Percentiles rank a stretch among this genome's conserved stretches.
phyloP scores from a whole-genome alignment of 2,113 vertebrate genomes.

The Nycticorax nycticorax region DNA sequence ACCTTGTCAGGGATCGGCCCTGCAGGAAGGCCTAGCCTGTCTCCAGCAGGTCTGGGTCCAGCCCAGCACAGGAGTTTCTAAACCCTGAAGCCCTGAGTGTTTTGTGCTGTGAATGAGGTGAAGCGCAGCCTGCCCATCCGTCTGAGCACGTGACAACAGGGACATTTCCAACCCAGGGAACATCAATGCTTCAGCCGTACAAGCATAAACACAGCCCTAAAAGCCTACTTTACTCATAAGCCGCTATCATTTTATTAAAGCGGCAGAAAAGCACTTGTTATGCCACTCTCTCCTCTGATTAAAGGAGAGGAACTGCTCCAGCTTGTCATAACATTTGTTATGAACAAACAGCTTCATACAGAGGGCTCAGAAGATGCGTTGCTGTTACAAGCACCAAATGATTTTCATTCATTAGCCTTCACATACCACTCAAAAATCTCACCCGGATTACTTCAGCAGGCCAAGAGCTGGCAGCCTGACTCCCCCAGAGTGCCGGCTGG shows the following conservation, averaged over 20 bases:
- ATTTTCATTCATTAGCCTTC: conserved; percentile 30
- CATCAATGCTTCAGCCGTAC: background rate
- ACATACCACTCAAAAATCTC: background rate
- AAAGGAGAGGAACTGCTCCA: conserved; percentile 35
- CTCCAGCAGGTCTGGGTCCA: background rate
- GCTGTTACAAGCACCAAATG: background rate
- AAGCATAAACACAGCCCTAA: background rate
- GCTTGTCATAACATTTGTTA: conserved; percentile 46
- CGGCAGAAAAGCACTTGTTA: conserved; percentile 13
- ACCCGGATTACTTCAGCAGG: background rate
- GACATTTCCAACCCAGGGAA: background rate
- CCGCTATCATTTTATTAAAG: conserved; percentile 21
- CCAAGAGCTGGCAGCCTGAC: background rate
- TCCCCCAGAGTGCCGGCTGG: background rate
- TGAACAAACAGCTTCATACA: conserved; percentile 29
- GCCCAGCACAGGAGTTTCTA: background rate
- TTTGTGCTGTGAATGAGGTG: background rate
- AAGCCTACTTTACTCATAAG: conserved; percentile 18
- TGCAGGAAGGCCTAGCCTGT: background rate
- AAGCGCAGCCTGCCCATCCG: background rate
- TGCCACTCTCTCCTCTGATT: conserved; percentile 25
- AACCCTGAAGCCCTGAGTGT: background rate
- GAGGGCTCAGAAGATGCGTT: background rate
- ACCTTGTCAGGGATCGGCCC: background rate
- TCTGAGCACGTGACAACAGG: background rate